Base-by-base conservation (phyloP, 2,113 vertebrate species). In the Alosa alosa region DNA sequence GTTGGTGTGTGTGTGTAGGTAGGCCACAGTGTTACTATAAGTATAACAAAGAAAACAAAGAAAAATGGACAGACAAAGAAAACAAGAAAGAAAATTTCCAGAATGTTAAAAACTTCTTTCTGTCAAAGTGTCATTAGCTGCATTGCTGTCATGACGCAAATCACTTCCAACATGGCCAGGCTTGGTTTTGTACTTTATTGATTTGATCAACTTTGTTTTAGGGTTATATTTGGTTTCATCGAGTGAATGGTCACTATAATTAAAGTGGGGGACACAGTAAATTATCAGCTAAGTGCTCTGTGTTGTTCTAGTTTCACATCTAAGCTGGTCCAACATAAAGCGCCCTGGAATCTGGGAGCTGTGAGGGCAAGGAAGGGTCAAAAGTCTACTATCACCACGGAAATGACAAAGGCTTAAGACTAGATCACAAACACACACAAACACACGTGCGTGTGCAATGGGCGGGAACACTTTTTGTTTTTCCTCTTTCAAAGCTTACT, bases 221-320 rank as follows among this genome's bases (percentile, higher is more conserved):
- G 11, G 22, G 0, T 78, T 78, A 39, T 31, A 3, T 41, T 78
- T 78, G n/a, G 25, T 36, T 72, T 17, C 20, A 39, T 41, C 10
- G 72, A 39, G 72, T 78, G 25, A 39, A 78, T 15, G 13, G 72
- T 15, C 25, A 78, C 72, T 41, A 39, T 13, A 31, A 39, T 39
- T 39, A 39, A 39, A 39, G 2, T 5, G 15, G 31, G 36, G 39
- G 72, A 72, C n/a, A 36, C n/a, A 78, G 3, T 4, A 13, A 39
- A 39, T 78, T 17, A 39, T 39, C 13, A 17, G 72, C 13, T 83
- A 87, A 88, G 85, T 81, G 86, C 88, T 86, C 18, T 82, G 39
- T 72, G 78, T 82, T 82, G 72, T 86, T n/a, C 72, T 64, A 82
- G 47, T 86, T 49, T 49, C 64, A 46, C 31, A 20, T 41, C 52